Base-by-base conservation (phyloP, 1,140 invertebrate species). In the Mizuhopecten yessoensis region DNA sequence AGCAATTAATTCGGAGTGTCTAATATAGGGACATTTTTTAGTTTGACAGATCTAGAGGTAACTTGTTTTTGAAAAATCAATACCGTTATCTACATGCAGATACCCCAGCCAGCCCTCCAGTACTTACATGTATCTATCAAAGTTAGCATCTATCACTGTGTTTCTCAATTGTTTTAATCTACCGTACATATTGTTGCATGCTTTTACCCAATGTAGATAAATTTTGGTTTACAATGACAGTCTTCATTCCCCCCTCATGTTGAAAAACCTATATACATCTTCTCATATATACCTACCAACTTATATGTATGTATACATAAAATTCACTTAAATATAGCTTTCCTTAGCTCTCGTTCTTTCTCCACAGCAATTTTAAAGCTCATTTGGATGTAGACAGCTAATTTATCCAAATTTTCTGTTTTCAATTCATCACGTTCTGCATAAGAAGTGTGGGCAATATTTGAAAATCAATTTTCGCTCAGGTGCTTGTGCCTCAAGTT, bases 11-110 rank as follows among this genome's bases (percentile, higher is more conserved):
- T 75, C 57, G 57, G 57, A 75, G 57, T 75, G 57, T 75, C 57
- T 75, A 75, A 75, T 75, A 75, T 75, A 75, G 5, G n/a, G 57
- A 75, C 57, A 75, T 75, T 75, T 75, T 75, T 75, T 75, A 75
- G 57, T 75, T 75, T 75, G 57, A 75, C 57, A 75, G 57, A 75
- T 75, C 57, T 75, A 75, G 57, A 75, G 57, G 57, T 75, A 75
- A 75, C 57, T 75, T 75, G 57, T 75, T 75, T 75, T 75, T 75
- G 57, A 75, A 75, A 75, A 75, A 75, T 75, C 57, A 75, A 75
- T 75, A 75, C 57, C 23, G 57, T 75, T 75, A 75, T 75, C 57
- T 75, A 75, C 57, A 75, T 75, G 57, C n/a, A 75, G 23, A 75
- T 75, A 75, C 57, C 57, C 1, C 23, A 75, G 57, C n/a, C 23